These are phyloP conservation scores for Bufotes viridis DNA, from an alignment of 2,797 vertebrate genomes.

Conservation along the genomic window DNA sequence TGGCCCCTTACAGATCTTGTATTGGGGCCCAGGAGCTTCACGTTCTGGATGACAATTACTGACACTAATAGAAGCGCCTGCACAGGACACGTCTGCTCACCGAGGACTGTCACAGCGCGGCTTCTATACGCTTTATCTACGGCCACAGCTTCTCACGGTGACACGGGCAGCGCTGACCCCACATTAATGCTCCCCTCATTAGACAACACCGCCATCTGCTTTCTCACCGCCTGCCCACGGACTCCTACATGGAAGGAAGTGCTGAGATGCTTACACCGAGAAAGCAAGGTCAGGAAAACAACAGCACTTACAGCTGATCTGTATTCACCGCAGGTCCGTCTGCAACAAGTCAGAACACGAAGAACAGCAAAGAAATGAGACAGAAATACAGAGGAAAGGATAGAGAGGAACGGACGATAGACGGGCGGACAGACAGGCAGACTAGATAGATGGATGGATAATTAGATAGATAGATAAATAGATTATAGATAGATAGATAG, in stretches of 20 bases:
- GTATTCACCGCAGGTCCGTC: neutral
- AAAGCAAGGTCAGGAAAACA: conserved; percentile 27
- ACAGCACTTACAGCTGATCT: conserved; percentile 17
- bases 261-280: neutral
- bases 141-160: conserved; percentile 1
- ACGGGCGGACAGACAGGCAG: neutral
- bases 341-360: conserved; percentile 13
- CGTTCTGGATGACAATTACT: neutral
- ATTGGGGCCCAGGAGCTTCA: neutral
- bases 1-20: neutral
- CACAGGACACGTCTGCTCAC: neutral
- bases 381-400: neutral
- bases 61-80: neutral
- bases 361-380: neutral
- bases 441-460: neutral
- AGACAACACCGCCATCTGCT: conserved; percentile 28
- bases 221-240: conserved; percentile 1
- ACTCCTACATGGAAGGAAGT: conserved; percentile 13
- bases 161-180: conserved; percentile 11
- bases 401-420: neutral
- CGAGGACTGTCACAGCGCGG: conserved; percentile 40
- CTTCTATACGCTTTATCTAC: conserved; percentile 43
- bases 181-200: conserved; percentile 54
- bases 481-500: too few species aligned
- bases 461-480: neutral